These are phyloP conservation scores for Rhinogobius similis DNA, from an alignment of 2,113 vertebrate species.

Conservation along the genomic window DNA sequence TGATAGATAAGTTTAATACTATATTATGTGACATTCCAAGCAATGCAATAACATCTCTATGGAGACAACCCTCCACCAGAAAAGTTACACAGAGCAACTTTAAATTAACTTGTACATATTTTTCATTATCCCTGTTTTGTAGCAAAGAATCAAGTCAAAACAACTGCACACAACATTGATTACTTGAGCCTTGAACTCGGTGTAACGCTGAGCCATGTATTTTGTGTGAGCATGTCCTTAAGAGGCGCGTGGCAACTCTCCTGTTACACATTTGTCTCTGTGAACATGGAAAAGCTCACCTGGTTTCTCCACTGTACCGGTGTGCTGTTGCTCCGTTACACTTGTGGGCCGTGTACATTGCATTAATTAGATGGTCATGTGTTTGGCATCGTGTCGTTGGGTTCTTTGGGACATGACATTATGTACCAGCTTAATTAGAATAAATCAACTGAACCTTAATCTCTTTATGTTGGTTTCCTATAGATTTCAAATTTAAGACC, in stretches of 20 bases:
- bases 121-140: no score
- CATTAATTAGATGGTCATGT: conserved; percentile 48
- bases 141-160: conserved; percentile 29
- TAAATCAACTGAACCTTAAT: background rate
- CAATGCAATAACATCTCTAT: no score
- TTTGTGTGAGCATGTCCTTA: conserved; percentile 27
- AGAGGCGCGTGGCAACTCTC: conserved; percentile 44
- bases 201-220: conserved; percentile 59
- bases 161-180: conserved; percentile 42
- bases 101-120: background rate
- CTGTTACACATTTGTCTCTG: conserved; percentile 45
- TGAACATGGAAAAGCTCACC: conserved; percentile 51
- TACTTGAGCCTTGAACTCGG: conserved; percentile 44
- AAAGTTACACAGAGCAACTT: no score
- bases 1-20: no score
- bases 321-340: conserved; percentile 49
- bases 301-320: conserved; percentile 34
- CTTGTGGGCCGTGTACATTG: conserved; percentile 16
- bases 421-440: background rate
- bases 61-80: no score
- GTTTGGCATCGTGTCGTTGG: conserved; percentile 14
- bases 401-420: background rate
- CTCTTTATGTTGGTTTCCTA: background rate
- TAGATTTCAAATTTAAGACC: conserved; percentile 48
- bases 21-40: no score